Conservation (phyloP, 2,113 vertebrate species). For the Typhlomys cinereus region DNA sequence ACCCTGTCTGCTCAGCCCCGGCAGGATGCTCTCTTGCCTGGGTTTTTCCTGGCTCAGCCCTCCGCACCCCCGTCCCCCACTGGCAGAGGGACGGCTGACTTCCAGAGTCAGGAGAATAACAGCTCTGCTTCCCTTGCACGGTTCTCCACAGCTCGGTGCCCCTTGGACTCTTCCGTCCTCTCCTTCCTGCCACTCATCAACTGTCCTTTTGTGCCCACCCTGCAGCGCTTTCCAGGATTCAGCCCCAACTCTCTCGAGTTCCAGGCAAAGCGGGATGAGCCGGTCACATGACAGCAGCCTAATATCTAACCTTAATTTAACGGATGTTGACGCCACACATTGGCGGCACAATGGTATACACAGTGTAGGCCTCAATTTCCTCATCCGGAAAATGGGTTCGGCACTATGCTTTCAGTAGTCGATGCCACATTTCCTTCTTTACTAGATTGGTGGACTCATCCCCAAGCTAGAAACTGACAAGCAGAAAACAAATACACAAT, state of each 20-base stretch:
- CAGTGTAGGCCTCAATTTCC: neutral
- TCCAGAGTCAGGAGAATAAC: neutral
- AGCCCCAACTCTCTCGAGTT: neutral
- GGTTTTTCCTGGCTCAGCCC: neutral
- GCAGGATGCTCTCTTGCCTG: neutral
- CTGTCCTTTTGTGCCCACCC: accelerated
- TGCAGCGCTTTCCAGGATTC: neutral
- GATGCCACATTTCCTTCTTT: neutral
- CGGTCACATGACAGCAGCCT: neutral
- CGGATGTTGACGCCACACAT: neutral
- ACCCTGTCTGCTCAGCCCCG: slow-evolving; percentile 63
- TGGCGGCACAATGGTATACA: neutral
- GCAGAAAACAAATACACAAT: no score
- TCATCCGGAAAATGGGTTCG: neutral
- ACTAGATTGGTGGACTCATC: no score
- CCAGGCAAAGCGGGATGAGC: neutral
- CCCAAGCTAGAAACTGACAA: no score
- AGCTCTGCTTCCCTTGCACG: neutral
- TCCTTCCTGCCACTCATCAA: neutral
- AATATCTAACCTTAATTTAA: neutral
- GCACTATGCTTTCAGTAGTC: neutral
- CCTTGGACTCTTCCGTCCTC: neutral
- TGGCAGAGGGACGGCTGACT: neutral
- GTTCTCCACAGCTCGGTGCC: no score
- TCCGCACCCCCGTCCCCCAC: neutral